A percentile compares a stretch with the other conserved stretches of the same genome.
phyloP scores from a whole-genome alignment of 2,113 vertebrate genomes.

The Tursiops truncatus region DNA sequence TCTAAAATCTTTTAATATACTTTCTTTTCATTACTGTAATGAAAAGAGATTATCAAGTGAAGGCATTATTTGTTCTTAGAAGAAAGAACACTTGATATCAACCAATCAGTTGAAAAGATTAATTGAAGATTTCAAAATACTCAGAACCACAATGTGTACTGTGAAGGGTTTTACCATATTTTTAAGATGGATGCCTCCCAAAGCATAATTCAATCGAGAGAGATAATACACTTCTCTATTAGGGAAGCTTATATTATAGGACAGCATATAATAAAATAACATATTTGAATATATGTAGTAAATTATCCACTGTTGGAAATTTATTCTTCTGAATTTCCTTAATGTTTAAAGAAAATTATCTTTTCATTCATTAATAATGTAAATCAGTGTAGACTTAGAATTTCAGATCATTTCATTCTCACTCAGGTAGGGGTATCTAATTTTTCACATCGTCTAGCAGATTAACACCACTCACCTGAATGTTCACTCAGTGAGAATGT shows the following conservation, averaged over 20 bases:
- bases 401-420: neutral
- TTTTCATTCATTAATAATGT: neutral
- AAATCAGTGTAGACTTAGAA: neutral
- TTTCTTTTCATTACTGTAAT: neutral
- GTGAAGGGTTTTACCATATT: neutral
- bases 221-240: neutral
- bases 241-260: neutral
- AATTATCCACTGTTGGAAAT: neutral
- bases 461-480: slow-evolving; percentile 30
- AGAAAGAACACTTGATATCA: neutral
- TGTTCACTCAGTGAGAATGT: neutral
- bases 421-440: neutral
- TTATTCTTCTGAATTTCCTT: neutral
- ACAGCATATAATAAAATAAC: neutral
- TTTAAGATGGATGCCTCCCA: neutral
- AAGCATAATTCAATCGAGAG: neutral
- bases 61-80: neutral
- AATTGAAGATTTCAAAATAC: neutral
- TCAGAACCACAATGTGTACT: neutral
- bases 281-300: neutral
- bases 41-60: neutral
- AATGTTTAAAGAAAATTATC: neutral
- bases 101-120: neutral
- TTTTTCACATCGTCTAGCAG: slow-evolving; percentile 18
- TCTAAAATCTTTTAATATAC: neutral